Conservation (phyloP, 2,888 invertebrate genomes). For the Ectobius pallidus region DNA sequence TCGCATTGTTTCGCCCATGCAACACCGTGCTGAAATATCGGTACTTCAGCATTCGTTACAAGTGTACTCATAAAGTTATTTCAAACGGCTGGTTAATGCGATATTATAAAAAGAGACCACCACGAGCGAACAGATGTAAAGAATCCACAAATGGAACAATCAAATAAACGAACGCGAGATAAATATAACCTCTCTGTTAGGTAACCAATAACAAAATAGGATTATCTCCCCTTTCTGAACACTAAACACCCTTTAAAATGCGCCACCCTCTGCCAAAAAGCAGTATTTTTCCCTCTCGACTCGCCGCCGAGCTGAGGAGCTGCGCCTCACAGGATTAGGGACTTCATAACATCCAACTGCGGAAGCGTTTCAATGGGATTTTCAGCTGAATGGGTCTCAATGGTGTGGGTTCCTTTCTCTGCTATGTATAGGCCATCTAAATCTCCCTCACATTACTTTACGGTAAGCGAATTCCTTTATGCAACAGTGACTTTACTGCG, state of each 20-base stretch:
- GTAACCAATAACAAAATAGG: constrained; percentile 27
- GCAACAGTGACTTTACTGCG: constrained; percentile 1
- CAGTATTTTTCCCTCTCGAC: background rate
- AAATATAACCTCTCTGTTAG: constrained; percentile 20
- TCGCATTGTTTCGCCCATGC: too few relatives aligned
- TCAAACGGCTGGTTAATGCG: too few relatives aligned
- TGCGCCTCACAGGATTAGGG: constrained; percentile 20
- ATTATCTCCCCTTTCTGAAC: constrained; percentile 15
- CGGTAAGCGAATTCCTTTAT: background rate
- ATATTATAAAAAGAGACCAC: too few relatives aligned
- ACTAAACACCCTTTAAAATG: constrained; percentile 21
- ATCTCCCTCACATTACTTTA: background rate
- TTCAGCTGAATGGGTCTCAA: constrained; percentile 28
- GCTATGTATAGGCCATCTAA: constrained; percentile 22
- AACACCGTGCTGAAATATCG: too few relatives aligned
- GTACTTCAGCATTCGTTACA: too few relatives aligned
- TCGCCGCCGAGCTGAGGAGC: background rate
- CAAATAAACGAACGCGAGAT: constrained; percentile 6
- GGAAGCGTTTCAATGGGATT: constrained; percentile 22
- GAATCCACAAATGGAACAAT: too few relatives aligned
- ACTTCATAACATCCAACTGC: background rate
- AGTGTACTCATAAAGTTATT: too few relatives aligned
- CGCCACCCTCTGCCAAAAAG: background rate
- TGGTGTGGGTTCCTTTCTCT: constrained; percentile 10
- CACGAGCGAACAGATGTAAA: too few relatives aligned